phyloP scores from a whole-genome alignment of 2,797 vertebrate genomes.

The Hippopotamyrus pictus region DNA sequence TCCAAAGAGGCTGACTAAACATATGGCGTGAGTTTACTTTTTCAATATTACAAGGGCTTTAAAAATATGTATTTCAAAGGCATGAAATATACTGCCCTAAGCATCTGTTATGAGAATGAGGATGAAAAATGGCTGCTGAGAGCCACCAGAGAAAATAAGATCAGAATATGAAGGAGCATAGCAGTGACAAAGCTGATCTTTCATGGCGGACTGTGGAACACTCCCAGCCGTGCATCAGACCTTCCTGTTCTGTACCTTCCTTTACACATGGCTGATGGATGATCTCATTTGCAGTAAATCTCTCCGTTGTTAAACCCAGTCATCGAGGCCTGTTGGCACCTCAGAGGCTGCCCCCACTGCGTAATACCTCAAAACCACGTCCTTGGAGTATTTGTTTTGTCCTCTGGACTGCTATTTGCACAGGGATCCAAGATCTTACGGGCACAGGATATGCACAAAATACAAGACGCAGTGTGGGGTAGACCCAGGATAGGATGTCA shows the following conservation, averaged over 20 bases:
- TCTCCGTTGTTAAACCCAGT: conserved; percentile 49
- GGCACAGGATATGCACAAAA: neutral
- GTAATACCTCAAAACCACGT: conserved; percentile 10
- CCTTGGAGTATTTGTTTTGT: neutral
- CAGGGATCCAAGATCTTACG: neutral
- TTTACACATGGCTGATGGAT: conserved; percentile 54
- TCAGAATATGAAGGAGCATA: conserved; percentile 18
- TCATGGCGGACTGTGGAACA: conserved; percentile 32
- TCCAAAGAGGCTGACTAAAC: neutral
- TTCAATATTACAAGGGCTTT: neutral
- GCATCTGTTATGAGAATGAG: neutral
- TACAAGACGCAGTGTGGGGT: neutral
- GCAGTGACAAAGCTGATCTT: conserved; percentile 43
- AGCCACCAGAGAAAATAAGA: conserved; percentile 3
- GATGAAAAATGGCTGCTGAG: neutral
- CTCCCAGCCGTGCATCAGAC: conserved; percentile 15
- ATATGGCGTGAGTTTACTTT: neutral
- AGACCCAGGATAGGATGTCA: neutral
- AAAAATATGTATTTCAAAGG: neutral
- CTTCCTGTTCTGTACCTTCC: conserved; percentile 27
- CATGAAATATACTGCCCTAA: neutral
- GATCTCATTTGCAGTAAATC: conserved; percentile 64
- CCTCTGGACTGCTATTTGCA: neutral
- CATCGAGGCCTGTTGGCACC: conserved; percentile 39
- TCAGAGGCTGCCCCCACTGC: conserved; percentile 11